Evolutionary conservation across 64 coral and sea anemone species (phyloP).

Genomic region (Actinia tenebrosa): DNA sequence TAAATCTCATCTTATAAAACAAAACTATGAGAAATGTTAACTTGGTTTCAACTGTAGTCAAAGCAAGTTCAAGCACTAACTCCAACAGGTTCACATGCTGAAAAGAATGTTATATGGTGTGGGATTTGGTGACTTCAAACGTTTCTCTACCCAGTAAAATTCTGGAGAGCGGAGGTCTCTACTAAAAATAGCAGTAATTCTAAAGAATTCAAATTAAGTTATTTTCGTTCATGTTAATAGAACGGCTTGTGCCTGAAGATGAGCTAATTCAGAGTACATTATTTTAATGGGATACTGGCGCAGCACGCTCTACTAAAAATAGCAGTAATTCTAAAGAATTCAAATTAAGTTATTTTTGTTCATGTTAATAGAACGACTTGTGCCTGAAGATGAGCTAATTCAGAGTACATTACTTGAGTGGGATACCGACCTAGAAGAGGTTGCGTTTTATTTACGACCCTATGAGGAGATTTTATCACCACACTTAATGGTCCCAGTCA

Average conservation of each 20-base stretch:
- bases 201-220: too few species aligned
- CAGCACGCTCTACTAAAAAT: background rate
- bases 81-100: too few species aligned
- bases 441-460: constrained; percentile 56
- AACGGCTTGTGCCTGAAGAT: constrained; percentile 73
- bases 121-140: too few species aligned
- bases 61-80: too few species aligned
- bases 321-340: background rate
- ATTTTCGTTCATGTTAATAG: constrained; percentile 11
- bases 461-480: constrained; percentile 30
- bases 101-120: too few species aligned
- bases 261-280: constrained; percentile 65
- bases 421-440: constrained; percentile 73
- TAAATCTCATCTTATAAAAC: too few species aligned
- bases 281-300: constrained; percentile 72
- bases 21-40: too few species aligned
- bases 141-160: too few species aligned
- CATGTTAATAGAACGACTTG: constrained; percentile 57
- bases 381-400: constrained; percentile 71
- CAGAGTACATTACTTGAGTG: constrained; percentile 70
- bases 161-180: too few species aligned
- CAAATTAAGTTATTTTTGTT: background rate
- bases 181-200: too few species aligned
- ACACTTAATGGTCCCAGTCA: background rate
- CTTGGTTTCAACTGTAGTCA: too few species aligned